phyloP scores from a whole-genome alignment of 2,888 invertebrate genomes.

The Apamea epomidion region DNA sequence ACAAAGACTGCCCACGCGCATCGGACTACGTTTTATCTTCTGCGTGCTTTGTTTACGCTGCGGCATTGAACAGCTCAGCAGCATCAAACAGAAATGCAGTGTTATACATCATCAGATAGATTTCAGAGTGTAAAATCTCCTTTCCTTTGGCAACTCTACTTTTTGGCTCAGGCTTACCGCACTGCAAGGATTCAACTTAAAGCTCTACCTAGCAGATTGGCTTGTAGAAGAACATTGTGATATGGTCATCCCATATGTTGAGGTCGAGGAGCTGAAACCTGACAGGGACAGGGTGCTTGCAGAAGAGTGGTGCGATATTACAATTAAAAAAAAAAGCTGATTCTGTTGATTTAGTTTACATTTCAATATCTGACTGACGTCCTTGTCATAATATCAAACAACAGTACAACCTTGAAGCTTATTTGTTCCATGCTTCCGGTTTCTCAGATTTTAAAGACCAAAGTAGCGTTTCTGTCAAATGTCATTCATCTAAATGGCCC shows the following conservation, averaged over 20 bases:
- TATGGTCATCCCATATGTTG: background rate
- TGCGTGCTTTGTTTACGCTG: constrained; percentile 70
- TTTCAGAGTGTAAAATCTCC: background rate
- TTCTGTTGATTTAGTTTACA: background rate
- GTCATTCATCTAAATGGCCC: constrained; percentile 46
- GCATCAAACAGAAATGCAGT: constrained; percentile 23
- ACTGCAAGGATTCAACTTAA: background rate
- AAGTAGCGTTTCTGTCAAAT: constrained; percentile 38
- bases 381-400: background rate
- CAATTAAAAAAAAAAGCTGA: no score
- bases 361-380: background rate
- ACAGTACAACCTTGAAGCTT: background rate
- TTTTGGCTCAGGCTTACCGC: background rate
- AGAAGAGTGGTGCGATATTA: background rate
- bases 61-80: constrained; percentile 32
- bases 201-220: background rate
- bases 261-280: background rate
- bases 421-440: constrained; percentile 22
- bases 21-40: constrained; percentile 61
- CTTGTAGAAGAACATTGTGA: background rate
- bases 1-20: constrained; percentile 73
- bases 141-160: background rate
- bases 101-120: background rate
- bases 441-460: constrained; percentile 33
- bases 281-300: background rate